These are phyloP conservation scores for Chalcosyrphus nemorum DNA, from an alignment of 2,888 invertebrate genomes.

Conservation along the genomic window DNA sequence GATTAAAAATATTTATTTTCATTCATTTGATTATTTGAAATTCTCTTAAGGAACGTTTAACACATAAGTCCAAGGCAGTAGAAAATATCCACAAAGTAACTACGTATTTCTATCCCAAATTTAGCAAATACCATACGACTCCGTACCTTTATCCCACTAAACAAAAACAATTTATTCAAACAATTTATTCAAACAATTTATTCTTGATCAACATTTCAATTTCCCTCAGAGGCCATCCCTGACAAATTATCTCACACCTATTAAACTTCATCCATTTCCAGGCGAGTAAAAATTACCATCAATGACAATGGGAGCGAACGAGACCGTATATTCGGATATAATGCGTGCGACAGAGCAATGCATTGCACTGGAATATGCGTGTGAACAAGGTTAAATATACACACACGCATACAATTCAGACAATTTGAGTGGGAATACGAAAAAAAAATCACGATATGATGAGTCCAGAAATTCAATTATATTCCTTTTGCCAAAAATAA, in stretches of 20 bases:
- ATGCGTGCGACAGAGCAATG: slow-evolving; percentile 54
- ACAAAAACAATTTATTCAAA: too few species aligned
- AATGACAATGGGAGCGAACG: slow-evolving; percentile 50
- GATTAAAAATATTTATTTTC: too few species aligned
- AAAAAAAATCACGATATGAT: slow-evolving; percentile 45
- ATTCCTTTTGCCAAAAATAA: background rate
- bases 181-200: background rate
- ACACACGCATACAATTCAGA: background rate
- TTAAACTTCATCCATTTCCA: slow-evolving; percentile 36
- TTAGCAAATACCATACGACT: too few species aligned
- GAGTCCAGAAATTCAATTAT: slow-evolving; percentile 24
- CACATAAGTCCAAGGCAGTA: too few species aligned
- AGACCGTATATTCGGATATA: slow-evolving; percentile 25
- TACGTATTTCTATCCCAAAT: too few species aligned
- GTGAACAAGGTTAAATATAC: slow-evolving; percentile 61
- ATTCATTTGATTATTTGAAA: too few species aligned
- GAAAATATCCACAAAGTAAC: too few species aligned
- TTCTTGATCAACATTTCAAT: background rate
- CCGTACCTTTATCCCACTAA: too few species aligned
- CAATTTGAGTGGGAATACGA: slow-evolving; percentile 46
- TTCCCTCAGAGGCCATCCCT: slow-evolving; percentile 53
- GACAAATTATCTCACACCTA: slow-evolving; percentile 60
- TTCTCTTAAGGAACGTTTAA: too few species aligned
- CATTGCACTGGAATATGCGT: slow-evolving; percentile 65
- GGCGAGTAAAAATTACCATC: slow-evolving; percentile 16